A percentile compares a stretch with the other conserved stretches of the same genome.
Evolutionary conservation across 2,797 vertebrate species (phyloP).

Genomic region (Dendrocincla fuliginosa): DNA sequence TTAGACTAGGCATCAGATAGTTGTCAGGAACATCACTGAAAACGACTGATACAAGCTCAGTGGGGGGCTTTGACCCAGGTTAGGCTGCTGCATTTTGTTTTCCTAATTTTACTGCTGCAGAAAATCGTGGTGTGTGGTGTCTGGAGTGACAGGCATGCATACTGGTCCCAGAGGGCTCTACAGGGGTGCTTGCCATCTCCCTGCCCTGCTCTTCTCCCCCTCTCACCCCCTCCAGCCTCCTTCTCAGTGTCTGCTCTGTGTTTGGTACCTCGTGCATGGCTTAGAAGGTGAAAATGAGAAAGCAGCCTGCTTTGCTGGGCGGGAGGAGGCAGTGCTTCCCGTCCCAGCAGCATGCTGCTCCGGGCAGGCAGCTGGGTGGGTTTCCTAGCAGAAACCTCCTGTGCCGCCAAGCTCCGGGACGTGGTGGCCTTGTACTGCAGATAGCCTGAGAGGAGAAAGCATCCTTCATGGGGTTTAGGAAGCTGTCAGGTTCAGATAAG

Average conservation of each 20-base stretch:
- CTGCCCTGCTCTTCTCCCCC: not conserved
- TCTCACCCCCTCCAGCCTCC: not conserved
- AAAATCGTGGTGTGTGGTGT: not conserved
- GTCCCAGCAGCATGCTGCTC: accelerated
- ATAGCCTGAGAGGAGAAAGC: conserved; percentile 73
- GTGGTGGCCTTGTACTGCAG: conserved; percentile 62
- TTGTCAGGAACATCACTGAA: conserved; percentile 6
- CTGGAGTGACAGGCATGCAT: not conserved
- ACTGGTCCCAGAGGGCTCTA: not conserved
- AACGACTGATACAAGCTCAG: not conserved
- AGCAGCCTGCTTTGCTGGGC: not conserved
- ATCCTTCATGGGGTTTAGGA: conserved; percentile 78
- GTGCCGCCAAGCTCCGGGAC: conserved; percentile 44
- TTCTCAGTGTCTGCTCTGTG: not conserved
- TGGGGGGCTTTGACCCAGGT: not conserved
- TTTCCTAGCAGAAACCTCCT: conserved; percentile 41
- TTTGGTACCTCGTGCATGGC: accelerated
- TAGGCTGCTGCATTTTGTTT: conserved; percentile 37
- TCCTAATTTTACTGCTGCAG: not conserved
- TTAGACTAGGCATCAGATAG: not conserved
- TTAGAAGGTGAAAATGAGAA: not conserved
- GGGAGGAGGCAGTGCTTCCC: not conserved
- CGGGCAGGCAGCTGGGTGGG: not conserved
- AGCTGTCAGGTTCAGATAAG: conserved; percentile 85
- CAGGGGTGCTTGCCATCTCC: not conserved